Percentiles rank a stretch among this genome's conserved stretches.
These are phyloP conservation scores for Rhagophthalmus giganteus DNA, from an alignment of 2,888 invertebrate species.

Conservation along the genomic window DNA sequence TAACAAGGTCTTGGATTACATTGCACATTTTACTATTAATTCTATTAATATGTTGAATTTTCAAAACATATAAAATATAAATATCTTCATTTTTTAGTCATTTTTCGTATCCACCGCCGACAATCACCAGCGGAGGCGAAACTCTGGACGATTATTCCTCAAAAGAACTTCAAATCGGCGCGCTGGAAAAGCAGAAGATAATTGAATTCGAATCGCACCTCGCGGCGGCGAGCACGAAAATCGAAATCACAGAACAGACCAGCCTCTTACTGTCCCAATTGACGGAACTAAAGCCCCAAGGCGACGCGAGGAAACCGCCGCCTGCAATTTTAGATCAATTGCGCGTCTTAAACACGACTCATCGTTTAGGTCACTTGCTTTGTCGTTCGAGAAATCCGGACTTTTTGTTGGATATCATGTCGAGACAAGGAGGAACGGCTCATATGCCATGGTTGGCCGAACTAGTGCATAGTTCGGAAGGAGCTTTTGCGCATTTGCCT, in stretches of 20 bases:
- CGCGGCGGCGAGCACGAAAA: constrained; percentile 88
- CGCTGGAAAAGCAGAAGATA: constrained; percentile 76
- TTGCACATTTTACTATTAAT: too few relatives aligned
- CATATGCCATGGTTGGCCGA: constrained; percentile 98
- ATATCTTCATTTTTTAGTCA: constrained; percentile 64
- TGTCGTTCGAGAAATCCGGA: constrained; percentile 90
- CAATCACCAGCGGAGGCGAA: constrained; percentile 62
- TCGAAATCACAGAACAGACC: constrained; percentile 86
- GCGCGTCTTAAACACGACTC: constrained; percentile 72
- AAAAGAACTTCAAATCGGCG: constrained; percentile 69
- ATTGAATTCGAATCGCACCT: constrained; percentile 89
- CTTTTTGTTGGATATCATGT: constrained; percentile 88
- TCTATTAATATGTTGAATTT: too few relatives aligned
- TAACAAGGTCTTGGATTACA: too few relatives aligned
- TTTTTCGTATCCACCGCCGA: constrained; percentile 72
- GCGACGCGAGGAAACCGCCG: constrained; percentile 82
- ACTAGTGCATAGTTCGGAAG: constrained; percentile 88
- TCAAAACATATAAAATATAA: too few relatives aligned
- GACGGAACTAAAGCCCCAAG: constrained; percentile 83
- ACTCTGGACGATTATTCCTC: constrained; percentile 61
- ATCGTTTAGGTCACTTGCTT: constrained; percentile 84
- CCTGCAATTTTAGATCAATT: constrained; percentile 75
- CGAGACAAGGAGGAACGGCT: constrained; percentile 76
- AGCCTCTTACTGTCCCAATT: constrained; percentile 84
- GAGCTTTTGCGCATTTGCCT: constrained; percentile 82